Base-by-base conservation (phyloP, 2,113 vertebrate species). In the Seriola dumerili region DNA sequence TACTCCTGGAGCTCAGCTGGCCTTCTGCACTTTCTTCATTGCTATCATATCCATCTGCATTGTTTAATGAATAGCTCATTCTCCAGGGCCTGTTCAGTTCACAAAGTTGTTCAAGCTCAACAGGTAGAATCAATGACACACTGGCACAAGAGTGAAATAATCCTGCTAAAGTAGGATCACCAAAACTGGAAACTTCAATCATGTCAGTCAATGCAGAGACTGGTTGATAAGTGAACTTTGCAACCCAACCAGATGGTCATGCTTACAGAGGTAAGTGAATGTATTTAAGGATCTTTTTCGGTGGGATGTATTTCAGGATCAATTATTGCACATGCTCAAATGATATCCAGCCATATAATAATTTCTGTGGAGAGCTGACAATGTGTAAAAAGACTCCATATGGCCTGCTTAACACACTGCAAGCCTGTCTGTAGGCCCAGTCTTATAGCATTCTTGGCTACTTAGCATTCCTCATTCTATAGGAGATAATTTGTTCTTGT, bases 201-300 rank as follows among this genome's bases (percentile, higher is more conserved):
- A 88, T 92, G 85, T 89, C 84, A 88, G 81, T 76, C 79, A 57
- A 63, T 65, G 19, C 73, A 72, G 66, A 69, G 68, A 57, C 59
- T 76, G 64, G 44, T 80, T 85, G 50, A 80, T 77, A 25, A 87
- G 74, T 88, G 84, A 88, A 82, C 82, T 91, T 79, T 91, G 82
- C 88, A 94, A 88, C 77, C 2, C 85, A 87, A 85, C 66, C 90
- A 92, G 87, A 89, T 89, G 86, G 81, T 80, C 72, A 82, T 77
- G 61, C 67, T 73, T 81, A 70, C 88, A 73, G 36, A 54, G 68
- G 78, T 89, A 71, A 82, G 80, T 85, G 55, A 76, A 85, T 57
- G 58, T 32, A 55, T 78, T 58, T 48, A 17, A 62, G 52, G 68
- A 23, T 72, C 8, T 32, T 68, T 80, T 80, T 36, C 29, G 46